These are phyloP conservation scores for Callimorpha dominula DNA, from an alignment of 2,888 invertebrate genomes.

Conservation along the genomic window DNA sequence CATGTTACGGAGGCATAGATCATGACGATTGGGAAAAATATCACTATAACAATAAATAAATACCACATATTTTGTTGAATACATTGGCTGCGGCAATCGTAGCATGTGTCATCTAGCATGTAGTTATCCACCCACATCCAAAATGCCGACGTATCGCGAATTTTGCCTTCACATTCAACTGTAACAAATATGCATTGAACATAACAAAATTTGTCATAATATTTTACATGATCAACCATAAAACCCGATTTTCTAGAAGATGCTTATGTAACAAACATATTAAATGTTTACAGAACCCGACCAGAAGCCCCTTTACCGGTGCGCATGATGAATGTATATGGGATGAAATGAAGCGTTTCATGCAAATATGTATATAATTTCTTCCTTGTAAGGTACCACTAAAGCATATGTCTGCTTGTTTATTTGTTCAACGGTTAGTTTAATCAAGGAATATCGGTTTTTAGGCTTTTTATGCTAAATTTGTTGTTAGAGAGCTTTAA, in stretches of 20 bases:
- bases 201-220: too few relatives aligned
- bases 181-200: not conserved
- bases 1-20: not conserved
- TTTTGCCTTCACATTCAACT: slow-evolving; percentile 16
- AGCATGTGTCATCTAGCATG: slow-evolving; percentile 19
- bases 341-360: not conserved
- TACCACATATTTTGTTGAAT: slow-evolving; percentile 28
- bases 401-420: not conserved
- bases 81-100: slow-evolving; percentile 12
- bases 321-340: not conserved
- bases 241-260: not conserved
- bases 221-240: too few relatives aligned
- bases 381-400: not conserved
- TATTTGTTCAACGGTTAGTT: not conserved
- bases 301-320: not conserved
- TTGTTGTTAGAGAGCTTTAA: too few relatives aligned
- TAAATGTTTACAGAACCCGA: not conserved
- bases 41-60: slow-evolving; percentile 31
- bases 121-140: slow-evolving; percentile 34
- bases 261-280: not conserved
- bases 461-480: too few relatives aligned
- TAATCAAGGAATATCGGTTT: not conserved
- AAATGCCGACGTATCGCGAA: slow-evolving; percentile 32
- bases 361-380: not conserved
- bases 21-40: not conserved